Conservation (phyloP, 2,888 invertebrate species). For the Augiades crinisus region DNA sequence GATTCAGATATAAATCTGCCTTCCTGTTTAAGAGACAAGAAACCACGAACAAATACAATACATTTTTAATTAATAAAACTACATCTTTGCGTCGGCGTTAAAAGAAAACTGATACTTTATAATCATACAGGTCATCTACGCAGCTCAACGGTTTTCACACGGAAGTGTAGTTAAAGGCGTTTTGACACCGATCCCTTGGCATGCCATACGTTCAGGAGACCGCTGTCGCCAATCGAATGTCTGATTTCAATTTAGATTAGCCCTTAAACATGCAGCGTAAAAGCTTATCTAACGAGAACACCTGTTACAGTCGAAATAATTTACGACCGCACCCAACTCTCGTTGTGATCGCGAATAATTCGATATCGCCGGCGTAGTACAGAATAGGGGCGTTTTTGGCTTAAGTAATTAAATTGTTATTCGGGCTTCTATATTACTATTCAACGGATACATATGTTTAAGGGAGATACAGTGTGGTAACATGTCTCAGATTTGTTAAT, state of each 20-base stretch:
- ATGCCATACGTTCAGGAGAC: slow-evolving; percentile 43
- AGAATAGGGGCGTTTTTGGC: slow-evolving; percentile 18
- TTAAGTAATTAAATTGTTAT: neutral
- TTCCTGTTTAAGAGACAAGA: too few species aligned
- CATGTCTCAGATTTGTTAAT: too few species aligned
- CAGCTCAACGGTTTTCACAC: neutral
- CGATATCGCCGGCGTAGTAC: slow-evolving; percentile 19
- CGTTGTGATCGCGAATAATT: slow-evolving; percentile 39
- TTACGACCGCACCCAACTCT: slow-evolving; percentile 55
- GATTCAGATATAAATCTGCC: too few species aligned
- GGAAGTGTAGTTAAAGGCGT: neutral
- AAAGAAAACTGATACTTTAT: too few species aligned
- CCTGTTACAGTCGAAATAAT: slow-evolving; percentile 76
- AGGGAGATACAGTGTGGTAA: too few species aligned
- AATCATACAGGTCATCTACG: too few species aligned
- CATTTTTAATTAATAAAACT: too few species aligned
- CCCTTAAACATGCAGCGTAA: slow-evolving; percentile 71
- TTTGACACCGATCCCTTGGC: neutral
- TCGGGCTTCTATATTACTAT: too few species aligned
- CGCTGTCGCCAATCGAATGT: slow-evolving; percentile 75
- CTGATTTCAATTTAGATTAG: slow-evolving; percentile 80
- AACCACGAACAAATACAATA: too few species aligned
- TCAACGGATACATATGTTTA: too few species aligned
- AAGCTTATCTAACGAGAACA: slow-evolving; percentile 77
- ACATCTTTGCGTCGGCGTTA: too few species aligned